Evolutionary conservation across 2,797 vertebrate species (phyloP).

Genomic region (Muscicapa comitata): DNA sequence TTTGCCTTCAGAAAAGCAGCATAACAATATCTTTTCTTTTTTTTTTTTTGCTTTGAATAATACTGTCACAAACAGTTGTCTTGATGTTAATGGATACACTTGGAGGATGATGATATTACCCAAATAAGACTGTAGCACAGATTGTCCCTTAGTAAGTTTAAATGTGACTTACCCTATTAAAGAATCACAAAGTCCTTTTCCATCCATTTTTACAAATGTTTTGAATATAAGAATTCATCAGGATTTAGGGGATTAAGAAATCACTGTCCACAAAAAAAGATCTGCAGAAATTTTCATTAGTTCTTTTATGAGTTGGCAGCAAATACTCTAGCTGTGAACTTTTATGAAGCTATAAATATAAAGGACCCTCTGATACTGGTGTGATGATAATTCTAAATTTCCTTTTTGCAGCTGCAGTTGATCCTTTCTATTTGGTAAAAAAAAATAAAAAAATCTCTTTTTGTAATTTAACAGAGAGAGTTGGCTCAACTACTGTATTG

Average conservation of each 20-base stretch:
- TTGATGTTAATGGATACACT: not conserved
- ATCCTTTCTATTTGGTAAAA: slow-evolving; percentile 70
- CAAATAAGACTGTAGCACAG: not conserved
- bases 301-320: slow-evolving; percentile 78
- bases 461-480: slow-evolving; percentile 70
- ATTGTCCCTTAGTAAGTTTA: not conserved
- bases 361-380: slow-evolving; percentile 78
- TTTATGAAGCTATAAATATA: slow-evolving; percentile 81
- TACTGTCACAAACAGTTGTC: not conserved
- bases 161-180: slow-evolving; percentile 23
- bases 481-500: slow-evolving; percentile 74
- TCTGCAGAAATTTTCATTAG: slow-evolving; percentile 75
- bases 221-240: slow-evolving; percentile 70
- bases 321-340: slow-evolving; percentile 74
- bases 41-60: not conserved
- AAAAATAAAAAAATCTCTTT: not conserved
- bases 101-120: not conserved
- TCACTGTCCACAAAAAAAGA: slow-evolving; percentile 55
- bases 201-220: slow-evolving; percentile 47
- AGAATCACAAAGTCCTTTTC: slow-evolving; percentile 43
- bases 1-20: slow-evolving; percentile 12
- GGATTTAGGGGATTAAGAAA: slow-evolving; percentile 71
- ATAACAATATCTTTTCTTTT: not conserved
- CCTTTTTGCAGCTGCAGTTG: slow-evolving; percentile 78
- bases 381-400: slow-evolving; percentile 83